Evolutionary conservation across 2,113 vertebrate genomes (phyloP), one percentile per base, ranked within the genome.

Genomic region (Neoarius graeffei): DNA sequence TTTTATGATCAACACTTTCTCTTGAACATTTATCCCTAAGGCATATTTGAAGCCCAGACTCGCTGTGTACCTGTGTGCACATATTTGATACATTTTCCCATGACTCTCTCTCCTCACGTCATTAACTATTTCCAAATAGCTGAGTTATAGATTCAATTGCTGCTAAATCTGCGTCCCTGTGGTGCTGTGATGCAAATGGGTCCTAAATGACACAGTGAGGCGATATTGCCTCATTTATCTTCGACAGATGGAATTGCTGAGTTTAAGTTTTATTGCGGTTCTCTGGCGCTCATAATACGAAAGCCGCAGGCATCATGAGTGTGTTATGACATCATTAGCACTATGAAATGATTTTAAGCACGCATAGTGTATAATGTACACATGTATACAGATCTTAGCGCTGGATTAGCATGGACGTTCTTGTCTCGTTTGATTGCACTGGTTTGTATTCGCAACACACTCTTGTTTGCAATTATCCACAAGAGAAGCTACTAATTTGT

Each of bases 211-310:
- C 89, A 85, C 57, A 5, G 59, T 19, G n/a, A 57, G 67, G 20
- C 57, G 67, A 90, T 91, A 91, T 91, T 91, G 79, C 81, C 86
- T 90, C 89, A 85, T 91, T 91, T 91, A 66, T 91, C 89, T 89
- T 88, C 30, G 80, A 79, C 88, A 35, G 76, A 90, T 82, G 88
- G 86, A 91, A 89, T 86, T 64, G 84, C 76, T 67, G 69, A 69
- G 73, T 89, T 88, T 81, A 83, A 66, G 82, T 86, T 89, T 91
- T 89, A 91, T 90, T 91, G 89, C 66, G n/a, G 50, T 81, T 87
- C 88, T 77, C 69, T 5, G n/a, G 25, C 54, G 42, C 27, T 89
- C 84, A 71, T 89, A 86, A 90, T 87, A 69, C 76, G 48, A 87
- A 83, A 87, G 67, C 84, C 80, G 86, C 56, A 27, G 87, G 88